phyloP scores from a whole-genome alignment of 2,113 vertebrate species.

The Megaceryle maxima region DNA sequence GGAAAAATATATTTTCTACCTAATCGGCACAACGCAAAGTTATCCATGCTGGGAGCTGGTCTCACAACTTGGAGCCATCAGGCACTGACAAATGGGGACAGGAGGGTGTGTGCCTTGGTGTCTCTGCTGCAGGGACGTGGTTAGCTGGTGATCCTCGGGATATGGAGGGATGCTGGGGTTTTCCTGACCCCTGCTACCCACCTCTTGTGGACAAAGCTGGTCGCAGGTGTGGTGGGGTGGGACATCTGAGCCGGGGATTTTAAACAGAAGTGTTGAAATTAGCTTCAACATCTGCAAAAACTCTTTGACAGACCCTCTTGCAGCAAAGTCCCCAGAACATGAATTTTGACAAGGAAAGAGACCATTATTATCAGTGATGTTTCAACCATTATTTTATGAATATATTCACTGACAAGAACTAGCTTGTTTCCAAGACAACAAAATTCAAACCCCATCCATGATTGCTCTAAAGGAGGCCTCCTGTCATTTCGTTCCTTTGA shows the following conservation, averaged over 20 bases:
- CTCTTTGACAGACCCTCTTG: conserved; percentile 22
- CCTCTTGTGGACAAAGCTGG: neutral
- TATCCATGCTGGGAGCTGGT: neutral
- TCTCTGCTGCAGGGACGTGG: accelerated
- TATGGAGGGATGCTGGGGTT: neutral
- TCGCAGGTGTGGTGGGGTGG: accelerated
- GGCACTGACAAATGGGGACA: neutral
- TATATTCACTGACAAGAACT: conserved; percentile 73
- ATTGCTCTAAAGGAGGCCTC: conserved; percentile 69
- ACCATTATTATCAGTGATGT: conserved; percentile 65
- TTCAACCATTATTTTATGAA: conserved; percentile 67
- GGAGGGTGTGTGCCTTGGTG: neutral
- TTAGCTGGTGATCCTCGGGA: neutral
- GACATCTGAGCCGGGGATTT: neutral
- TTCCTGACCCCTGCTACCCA: accelerated
- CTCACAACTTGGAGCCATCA: neutral
- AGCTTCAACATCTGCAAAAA: conserved; percentile 29
- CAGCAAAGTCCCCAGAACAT: conserved; percentile 51
- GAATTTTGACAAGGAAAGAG: conserved; percentile 59
- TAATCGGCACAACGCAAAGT: neutral
- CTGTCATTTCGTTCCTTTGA: conserved; percentile 77
- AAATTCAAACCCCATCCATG: conserved; percentile 71
- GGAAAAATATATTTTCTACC: neutral
- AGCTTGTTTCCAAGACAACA: conserved; percentile 82
- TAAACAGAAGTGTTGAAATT: conserved; percentile 7